These are phyloP conservation scores for Dryocosmus kuriphilus DNA, from an alignment of 2,888 invertebrate species.

Conservation along the genomic window DNA sequence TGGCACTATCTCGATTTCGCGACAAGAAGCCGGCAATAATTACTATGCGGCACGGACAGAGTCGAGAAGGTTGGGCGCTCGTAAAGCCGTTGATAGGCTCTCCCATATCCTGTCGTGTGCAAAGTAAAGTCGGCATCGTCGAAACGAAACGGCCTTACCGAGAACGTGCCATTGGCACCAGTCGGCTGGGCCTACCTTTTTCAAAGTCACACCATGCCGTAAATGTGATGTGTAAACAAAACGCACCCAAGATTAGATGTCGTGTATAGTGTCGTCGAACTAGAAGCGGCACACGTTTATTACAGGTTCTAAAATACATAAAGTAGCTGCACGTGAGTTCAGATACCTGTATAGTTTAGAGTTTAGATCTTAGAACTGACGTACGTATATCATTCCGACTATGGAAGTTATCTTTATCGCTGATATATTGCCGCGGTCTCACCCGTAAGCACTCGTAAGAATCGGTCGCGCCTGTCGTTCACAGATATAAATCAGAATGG, in stretches of 20 bases:
- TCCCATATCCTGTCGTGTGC: slow-evolving; percentile 40
- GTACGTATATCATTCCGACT: slow-evolving; percentile 1
- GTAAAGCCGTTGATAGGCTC: slow-evolving; percentile 39
- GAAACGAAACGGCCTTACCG: slow-evolving; percentile 25
- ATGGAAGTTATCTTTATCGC: slow-evolving; percentile 29
- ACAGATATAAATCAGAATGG: background rate
- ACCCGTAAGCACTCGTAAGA: background rate
- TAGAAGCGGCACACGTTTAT: slow-evolving; percentile 23
- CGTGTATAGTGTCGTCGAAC: slow-evolving; percentile 31
- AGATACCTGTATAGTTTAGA: background rate
- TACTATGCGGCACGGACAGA: slow-evolving; percentile 36
- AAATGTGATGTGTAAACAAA: slow-evolving; percentile 23
- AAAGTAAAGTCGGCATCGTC: slow-evolving; percentile 18
- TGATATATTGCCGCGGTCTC: background rate
- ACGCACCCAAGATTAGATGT: slow-evolving; percentile 36
- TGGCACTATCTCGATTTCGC: slow-evolving; percentile 25
- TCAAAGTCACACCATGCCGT: slow-evolving; percentile 27
- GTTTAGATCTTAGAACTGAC: background rate
- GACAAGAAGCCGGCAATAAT: slow-evolving; percentile 38
- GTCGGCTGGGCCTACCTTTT: slow-evolving; percentile 22
- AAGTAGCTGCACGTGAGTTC: background rate
- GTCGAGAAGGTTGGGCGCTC: slow-evolving; percentile 31
- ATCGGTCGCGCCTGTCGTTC: slow-evolving; percentile 16
- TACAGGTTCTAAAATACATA: slow-evolving; percentile 29
- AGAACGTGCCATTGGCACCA: slow-evolving; percentile 32